These are phyloP conservation scores for Netelia melanura DNA, from an alignment of 2,888 invertebrate genomes.

Conservation along the genomic window DNA sequence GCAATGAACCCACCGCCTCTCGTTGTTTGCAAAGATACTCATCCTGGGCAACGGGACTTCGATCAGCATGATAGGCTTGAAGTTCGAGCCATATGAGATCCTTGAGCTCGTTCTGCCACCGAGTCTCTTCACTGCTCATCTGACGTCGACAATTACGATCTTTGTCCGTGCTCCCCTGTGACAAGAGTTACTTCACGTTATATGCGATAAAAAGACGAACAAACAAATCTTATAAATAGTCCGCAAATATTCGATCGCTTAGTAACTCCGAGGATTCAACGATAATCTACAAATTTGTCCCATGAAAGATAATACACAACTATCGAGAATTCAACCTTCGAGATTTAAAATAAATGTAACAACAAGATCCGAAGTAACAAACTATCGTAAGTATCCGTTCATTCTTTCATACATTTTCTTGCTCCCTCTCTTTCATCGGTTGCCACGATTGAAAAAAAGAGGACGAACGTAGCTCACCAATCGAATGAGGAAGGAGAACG, in stretches of 20 bases:
- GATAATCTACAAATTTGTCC: too few species aligned
- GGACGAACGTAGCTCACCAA: constrained; percentile 71
- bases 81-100: constrained; percentile 97
- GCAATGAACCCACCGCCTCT: constrained; percentile 89
- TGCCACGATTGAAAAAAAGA: background rate
- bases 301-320: too few species aligned
- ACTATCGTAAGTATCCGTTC: background rate
- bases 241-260: background rate
- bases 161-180: constrained; percentile 88
- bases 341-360: too few species aligned
- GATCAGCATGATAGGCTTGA: constrained; percentile 93
- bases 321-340: too few species aligned
- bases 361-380: background rate
- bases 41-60: constrained; percentile 92
- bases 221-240: constrained; percentile 6
- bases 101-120: constrained; percentile 95
- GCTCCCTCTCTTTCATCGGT: background rate
- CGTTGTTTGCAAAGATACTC: constrained; percentile 91
- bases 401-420: background rate
- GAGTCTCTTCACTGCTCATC: constrained; percentile 93
- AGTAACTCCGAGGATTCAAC: background rate
- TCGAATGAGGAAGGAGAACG: constrained; percentile 79
- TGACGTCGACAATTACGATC: constrained; percentile 86
- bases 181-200: constrained; percentile 9
- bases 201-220: background rate